Evolutionary conservation across 2,888 invertebrate species (phyloP), one percentile per base, ranked within the genome.

Genomic region (Oscheius myriophilus): DNA sequence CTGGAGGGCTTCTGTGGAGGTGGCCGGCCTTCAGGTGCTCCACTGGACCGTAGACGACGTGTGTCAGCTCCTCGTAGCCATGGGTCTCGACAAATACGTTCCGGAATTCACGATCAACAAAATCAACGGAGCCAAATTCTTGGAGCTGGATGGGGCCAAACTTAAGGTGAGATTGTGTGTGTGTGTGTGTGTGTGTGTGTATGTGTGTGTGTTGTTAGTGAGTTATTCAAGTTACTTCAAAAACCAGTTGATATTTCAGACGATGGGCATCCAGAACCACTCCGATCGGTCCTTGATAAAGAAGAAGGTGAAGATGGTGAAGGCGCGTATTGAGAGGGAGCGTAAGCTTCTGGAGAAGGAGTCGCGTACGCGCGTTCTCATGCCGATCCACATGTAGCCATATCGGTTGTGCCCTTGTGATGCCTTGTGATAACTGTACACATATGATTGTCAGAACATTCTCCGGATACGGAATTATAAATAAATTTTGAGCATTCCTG

Each of bases 131-230:
- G 90, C 91, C 43, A 92, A 93, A 64, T 90, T 97, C 67, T 89
- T 97, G 54, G 91, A 92, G 75, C 90, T 97, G 65, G 95, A 95
- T 87, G 93, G 95, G 0, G 91, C 93, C 69, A 95, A 94, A 88
- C 91, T 97, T 76, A 97, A 96, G 87, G 89, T 89, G 33, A n/a
- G 52, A 41, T 21, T 39, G n/a, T 25, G n/a, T n/a, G n/a, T n/a
- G n/a, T n/a, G n/a, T n/a, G n/a, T n/a, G n/a, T n/a, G n/a, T n/a
- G n/a, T n/a, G n/a, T n/a, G n/a, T n/a, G n/a, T n/a, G n/a, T n/a
- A n/a, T n/a, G n/a, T n/a, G n/a, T n/a, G n/a, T n/a, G n/a, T n/a
- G n/a, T n/a, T n/a, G n/a, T n/a, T n/a, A n/a, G n/a, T n/a, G n/a
- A n/a, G n/a, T n/a, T n/a, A n/a, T n/a, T n/a, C n/a, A n/a, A 43